Conservation (phyloP, 2,113 vertebrate genomes). For the Tricholaema leucomelas region DNA sequence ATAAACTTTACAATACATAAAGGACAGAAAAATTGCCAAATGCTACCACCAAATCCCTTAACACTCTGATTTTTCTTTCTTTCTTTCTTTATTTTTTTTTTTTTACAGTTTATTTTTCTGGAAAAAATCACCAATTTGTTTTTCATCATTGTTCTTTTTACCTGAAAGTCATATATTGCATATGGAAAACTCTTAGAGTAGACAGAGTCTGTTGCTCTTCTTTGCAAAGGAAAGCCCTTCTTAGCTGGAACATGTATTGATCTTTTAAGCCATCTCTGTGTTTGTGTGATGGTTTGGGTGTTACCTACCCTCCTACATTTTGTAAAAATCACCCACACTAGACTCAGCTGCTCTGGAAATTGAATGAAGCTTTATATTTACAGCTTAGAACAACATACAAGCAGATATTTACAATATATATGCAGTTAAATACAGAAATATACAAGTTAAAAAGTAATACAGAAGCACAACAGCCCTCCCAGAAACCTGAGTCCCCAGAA, state of each 20-base stretch:
- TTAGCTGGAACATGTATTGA: background rate
- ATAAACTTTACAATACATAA: background rate
- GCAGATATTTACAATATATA: too few relatives aligned
- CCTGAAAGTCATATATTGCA: background rate
- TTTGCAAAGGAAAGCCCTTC: background rate
- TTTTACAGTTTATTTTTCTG: background rate
- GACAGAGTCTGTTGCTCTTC: background rate
- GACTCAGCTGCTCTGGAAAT: too few relatives aligned
- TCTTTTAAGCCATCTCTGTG: background rate
- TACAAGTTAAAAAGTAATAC: too few relatives aligned
- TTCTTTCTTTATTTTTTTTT: too few relatives aligned
- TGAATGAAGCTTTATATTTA: too few relatives aligned
- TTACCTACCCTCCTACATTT: too few relatives aligned
- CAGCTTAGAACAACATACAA: too few relatives aligned
- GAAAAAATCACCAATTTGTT: background rate
- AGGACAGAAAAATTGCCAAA: background rate
- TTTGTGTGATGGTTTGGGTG: too few relatives aligned
- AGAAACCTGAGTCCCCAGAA: too few relatives aligned
- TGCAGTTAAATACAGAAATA: too few relatives aligned
- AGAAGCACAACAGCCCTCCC: too few relatives aligned
- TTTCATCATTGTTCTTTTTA: background rate
- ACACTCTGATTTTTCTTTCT: background rate
- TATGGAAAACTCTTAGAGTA: background rate
- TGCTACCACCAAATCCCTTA: background rate
- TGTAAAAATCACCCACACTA: too few relatives aligned